Evolutionary conservation across 1,140 invertebrate genomes (phyloP).

Genomic region (Araneus ventricosus): DNA sequence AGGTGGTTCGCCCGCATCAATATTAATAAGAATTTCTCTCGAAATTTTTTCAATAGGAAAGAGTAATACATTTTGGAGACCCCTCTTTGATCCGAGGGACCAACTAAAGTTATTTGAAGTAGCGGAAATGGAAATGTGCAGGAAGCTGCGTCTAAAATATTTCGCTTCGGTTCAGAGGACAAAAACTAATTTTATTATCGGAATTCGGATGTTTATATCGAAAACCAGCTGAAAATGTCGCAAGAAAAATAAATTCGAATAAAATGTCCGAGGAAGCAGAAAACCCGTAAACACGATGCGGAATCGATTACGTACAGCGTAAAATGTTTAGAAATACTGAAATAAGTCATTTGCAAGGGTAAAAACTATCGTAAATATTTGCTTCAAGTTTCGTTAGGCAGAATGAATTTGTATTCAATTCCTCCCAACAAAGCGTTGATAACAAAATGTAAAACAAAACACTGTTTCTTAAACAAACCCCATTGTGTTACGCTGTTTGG

Average conservation of each 20-base stretch:
- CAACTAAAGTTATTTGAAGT: not conserved
- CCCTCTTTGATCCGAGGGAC: not conserved
- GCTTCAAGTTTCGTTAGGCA: not conserved
- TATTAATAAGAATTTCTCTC: not conserved
- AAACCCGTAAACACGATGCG: not conserved
- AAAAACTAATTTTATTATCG: conserved; percentile 18
- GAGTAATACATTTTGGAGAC: not conserved
- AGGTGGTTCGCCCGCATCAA: not conserved
- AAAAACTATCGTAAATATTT: not conserved
- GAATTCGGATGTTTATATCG: not conserved
- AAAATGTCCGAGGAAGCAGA: not conserved
- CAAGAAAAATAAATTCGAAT: not conserved
- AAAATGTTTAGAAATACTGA: not conserved
- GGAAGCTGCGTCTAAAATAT: not conserved
- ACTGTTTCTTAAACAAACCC: too few relatives aligned
- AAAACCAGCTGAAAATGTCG: not conserved
- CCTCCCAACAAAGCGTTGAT: too few relatives aligned
- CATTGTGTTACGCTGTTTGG: too few relatives aligned
- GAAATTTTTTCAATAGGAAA: not conserved
- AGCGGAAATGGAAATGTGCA: not conserved
- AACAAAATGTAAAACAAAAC: too few relatives aligned
- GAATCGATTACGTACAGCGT: not conserved
- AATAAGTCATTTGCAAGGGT: not conserved
- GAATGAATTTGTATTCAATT: too few relatives aligned
- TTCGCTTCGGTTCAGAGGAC: not conserved